phyloP scores from a whole-genome alignment of 2,113 vertebrate genomes.

The Corvus hawaiiensis region DNA sequence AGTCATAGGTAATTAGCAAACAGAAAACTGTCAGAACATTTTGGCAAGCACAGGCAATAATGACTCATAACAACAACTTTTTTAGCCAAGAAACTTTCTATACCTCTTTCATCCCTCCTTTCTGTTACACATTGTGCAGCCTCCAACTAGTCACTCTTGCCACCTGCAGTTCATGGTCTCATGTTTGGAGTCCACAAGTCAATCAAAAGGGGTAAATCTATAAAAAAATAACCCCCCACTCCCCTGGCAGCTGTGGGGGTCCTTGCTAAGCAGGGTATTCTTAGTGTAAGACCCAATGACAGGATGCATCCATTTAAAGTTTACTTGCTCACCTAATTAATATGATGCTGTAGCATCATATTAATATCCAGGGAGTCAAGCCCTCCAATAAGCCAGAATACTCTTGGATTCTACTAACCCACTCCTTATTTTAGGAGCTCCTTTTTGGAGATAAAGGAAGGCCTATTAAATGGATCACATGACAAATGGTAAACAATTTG shows the following conservation, averaged over 20 bases:
- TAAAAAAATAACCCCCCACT: not conserved
- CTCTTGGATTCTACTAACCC: not conserved
- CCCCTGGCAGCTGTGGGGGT: not conserved
- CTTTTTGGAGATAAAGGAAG: not conserved
- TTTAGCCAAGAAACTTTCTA: not conserved
- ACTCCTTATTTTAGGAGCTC: not conserved
- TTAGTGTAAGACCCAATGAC: not conserved
- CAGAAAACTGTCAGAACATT: not conserved
- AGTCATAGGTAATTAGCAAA: conserved; percentile 23
- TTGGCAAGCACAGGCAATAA: conserved; percentile 1
- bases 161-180: not conserved
- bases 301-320: not conserved
- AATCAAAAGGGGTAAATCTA: not conserved
- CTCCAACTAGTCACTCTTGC: not conserved
- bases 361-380: not conserved
- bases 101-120: not conserved
- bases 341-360: not conserved
- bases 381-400: not conserved
- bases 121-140: not conserved
- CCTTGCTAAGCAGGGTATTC: not conserved
- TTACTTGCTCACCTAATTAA: not conserved
- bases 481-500: not conserved
- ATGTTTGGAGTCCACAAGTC: not conserved
- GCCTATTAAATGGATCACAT: not conserved
- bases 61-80: not conserved